These are phyloP conservation scores for Amphipoea lucens DNA, from an alignment of 2,888 invertebrate species.

Conservation along the genomic window DNA sequence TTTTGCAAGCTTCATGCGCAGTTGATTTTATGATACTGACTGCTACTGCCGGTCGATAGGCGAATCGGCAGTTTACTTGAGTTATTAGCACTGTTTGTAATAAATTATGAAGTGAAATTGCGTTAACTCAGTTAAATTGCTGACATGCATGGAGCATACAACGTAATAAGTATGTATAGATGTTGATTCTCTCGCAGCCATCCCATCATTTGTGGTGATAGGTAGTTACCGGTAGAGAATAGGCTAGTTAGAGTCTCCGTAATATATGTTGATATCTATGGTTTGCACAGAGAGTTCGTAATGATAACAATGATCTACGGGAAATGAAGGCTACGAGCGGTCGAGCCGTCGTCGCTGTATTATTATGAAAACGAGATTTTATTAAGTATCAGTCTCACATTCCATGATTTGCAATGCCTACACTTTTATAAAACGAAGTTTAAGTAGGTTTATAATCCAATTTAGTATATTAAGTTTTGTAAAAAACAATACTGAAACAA, in stretches of 20 bases:
- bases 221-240: slow-evolving; percentile 32
- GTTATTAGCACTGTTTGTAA: slow-evolving; percentile 52
- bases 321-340: neutral
- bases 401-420: neutral
- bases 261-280: slow-evolving; percentile 4
- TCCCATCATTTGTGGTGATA: slow-evolving; percentile 23
- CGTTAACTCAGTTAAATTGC: slow-evolving; percentile 49
- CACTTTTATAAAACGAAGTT: neutral
- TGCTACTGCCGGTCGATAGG: slow-evolving; percentile 43
- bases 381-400: neutral
- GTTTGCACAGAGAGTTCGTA: slow-evolving; percentile 3
- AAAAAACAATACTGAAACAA: slow-evolving; percentile 10
- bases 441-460: slow-evolving; percentile 1
- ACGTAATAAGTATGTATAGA: neutral
- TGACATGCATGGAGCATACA: slow-evolving; percentile 23
- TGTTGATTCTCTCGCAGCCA: neutral
- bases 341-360: neutral
- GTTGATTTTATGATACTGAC: slow-evolving; percentile 45
- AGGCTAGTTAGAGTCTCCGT: slow-evolving; percentile 17
- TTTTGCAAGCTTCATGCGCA: slow-evolving; percentile 40
- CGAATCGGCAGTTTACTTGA: slow-evolving; percentile 59
- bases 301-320: slow-evolving; percentile 10
- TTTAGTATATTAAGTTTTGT: neutral
- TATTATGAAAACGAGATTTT: neutral
- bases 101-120: slow-evolving; percentile 46